Evolutionary conservation across 2,797 vertebrate species (phyloP), one percentile per base, ranked within the genome.

Genomic region (Lepus townsendii): DNA sequence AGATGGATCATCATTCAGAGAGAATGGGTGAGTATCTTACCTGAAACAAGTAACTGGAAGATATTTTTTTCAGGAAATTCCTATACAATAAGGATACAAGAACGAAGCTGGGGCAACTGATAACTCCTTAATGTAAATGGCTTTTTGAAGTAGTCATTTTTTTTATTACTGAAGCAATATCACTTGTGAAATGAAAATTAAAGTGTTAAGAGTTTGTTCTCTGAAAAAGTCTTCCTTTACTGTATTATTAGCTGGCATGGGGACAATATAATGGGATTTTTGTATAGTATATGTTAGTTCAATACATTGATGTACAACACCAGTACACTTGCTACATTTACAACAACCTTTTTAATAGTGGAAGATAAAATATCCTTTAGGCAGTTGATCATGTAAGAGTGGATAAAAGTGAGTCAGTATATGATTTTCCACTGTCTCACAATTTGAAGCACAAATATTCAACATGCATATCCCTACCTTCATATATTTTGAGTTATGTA

Each of bases 1-100:
- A 98, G 94, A 83, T 98, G 95, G 98, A 99, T 93, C 98, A 97
- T 95, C 98, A 98, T 17, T 98, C 98, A 0, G 99, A 99, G 92
- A 98, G 98, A 97, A 98, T 99, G 66, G 98, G 99, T 99, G 96
- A 93, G 98, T 97, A 68, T 83, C 26, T 96, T 30, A 3, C 26
- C 82, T 47, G 32, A 82, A 85, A 47, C n/a, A 78, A 88, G 52
- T 62, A 50, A 60, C 13, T 90, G 12, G 35, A 91, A 88, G 3
- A 50, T 71, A 87, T 1, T 94, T 1, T 1, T 85, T 79, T 60
- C 30, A 66, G 68, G 68, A 86, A 94, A 57, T 76, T 73, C 4
- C 19, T 71, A 80, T 4, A 14, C 19, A 88, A 66, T 26, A 66
- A 6, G 47, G 5, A 62, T 2, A 13, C 17, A 38, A n/a, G 9